Base-by-base conservation (phyloP, 2,797 vertebrate genomes). In the Coccyzus lansbergi region DNA sequence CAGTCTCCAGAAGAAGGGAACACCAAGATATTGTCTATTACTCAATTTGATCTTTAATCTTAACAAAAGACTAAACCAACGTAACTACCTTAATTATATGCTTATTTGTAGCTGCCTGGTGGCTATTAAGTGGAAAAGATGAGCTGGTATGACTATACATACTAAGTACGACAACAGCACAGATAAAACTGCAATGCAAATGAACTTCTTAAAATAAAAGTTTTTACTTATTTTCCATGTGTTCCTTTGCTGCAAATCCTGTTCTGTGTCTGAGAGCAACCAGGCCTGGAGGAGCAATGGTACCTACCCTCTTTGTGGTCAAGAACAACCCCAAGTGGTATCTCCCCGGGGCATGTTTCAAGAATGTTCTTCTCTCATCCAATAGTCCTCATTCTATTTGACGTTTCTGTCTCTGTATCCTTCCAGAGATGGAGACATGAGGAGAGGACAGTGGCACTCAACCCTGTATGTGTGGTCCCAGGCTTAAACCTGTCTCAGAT, bases 91-190 rank as follows among this genome's bases (percentile, higher is more conserved):
- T 64, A 60, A 42, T 64, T 64, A 48, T 8, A 31, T 5, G 19
- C 49, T 69, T 59, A 16, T 48, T 42, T 49, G 25, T 11, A 55
- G 36, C 40, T 75, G n/a, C 21, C 34, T 40, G 6, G 51, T 56
- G 55, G 42, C 25, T 80, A 79, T 36, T 34, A 3, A 51, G 48
- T 24, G 51, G 46, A 15, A n/a, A 68, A 81, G 48, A 52, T 48
- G 87, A 72, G 82, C 17, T 59, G 86, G 10, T 81, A 21, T 21
- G 49, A 40, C 10, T 18, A 6, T 5, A 4, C 0, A 0, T 8
- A 13, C 4, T 4, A 63, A 2, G 1, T 6, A 6, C 0, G 5
- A n/a, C 7, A 16, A 7, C 13, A 52, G 14, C 31, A 13, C 12
- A 42, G 34, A 5, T 18, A 29, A 34, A 56, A 12, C 7, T 15